A percentile compares a stretch with the other conserved stretches of the same genome.
Conservation (phyloP, 2,888 invertebrate species). For the Drosophila kokeensis region DNA sequence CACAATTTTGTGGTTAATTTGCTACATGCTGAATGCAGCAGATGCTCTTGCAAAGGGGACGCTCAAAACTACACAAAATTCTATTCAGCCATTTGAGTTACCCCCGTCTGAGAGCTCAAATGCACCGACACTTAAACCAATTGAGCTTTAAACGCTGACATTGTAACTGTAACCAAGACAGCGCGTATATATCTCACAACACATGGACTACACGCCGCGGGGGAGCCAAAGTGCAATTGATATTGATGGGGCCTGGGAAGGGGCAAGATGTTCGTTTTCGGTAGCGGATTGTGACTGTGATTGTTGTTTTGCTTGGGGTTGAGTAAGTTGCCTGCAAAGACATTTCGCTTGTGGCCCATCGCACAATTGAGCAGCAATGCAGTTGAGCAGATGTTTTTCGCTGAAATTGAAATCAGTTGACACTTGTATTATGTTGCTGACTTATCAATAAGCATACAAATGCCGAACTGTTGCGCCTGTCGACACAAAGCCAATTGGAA, state of each 20-base stretch:
- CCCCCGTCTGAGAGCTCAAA: constrained; percentile 40
- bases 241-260: constrained; percentile 47
- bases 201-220: constrained; percentile 20
- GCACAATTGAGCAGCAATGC: constrained; percentile 51
- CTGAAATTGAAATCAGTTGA: constrained; percentile 41
- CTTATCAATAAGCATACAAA: constrained; percentile 56
- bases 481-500: constrained; percentile 22
- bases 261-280: neutral
- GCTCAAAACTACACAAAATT: constrained; percentile 15
- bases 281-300: neutral
- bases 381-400: constrained; percentile 34
- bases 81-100: constrained; percentile 14
- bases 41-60: constrained; percentile 13
- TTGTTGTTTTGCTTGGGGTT: neutral
- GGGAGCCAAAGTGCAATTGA: constrained; percentile 56
- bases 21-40: constrained; percentile 16
- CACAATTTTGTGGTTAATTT: constrained; percentile 60
- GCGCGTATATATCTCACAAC: constrained; percentile 1
- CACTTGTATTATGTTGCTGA: constrained; percentile 50
- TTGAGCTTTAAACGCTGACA: constrained; percentile 75
- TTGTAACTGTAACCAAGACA: constrained; percentile 43
- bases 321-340: constrained; percentile 29
- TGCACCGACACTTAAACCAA: constrained; percentile 70
- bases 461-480: constrained; percentile 65
- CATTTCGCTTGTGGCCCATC: constrained; percentile 57